Percentiles rank a stretch among this genome's conserved stretches.
Conservation (phyloP, 2,797 vertebrate species). For the Margarornis squamiger region DNA sequence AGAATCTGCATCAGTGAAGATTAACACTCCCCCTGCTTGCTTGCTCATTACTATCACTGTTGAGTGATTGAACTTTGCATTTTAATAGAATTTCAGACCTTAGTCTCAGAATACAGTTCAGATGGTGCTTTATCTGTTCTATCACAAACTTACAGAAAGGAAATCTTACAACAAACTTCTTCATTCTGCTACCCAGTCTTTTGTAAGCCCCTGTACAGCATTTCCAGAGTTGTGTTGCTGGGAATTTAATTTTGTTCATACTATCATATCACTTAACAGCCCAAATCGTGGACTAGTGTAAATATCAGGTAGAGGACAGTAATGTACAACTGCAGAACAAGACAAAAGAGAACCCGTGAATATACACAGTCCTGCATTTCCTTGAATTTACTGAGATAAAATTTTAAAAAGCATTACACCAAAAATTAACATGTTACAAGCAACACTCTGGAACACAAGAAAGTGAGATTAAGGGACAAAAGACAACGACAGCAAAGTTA, state of each 20-base stretch:
- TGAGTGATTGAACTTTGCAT: not conserved
- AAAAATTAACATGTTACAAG: not conserved
- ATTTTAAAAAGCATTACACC: not conserved
- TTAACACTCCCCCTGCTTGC: fast-evolving
- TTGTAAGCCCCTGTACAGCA: not conserved
- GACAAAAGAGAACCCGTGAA: not conserved
- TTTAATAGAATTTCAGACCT: not conserved
- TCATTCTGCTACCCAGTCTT: not conserved
- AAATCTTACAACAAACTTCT: not conserved
- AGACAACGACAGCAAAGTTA: not conserved
- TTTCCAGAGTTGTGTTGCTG: not conserved
- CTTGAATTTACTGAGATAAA: not conserved
- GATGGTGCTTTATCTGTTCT: not conserved
- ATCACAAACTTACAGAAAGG: not conserved
- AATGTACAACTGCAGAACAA: not conserved
- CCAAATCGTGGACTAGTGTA: not conserved
- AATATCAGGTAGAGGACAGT: not conserved
- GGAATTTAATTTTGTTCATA: not conserved
- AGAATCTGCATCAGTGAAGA: not conserved
- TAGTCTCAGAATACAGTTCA: not conserved
- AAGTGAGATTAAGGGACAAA: not conserved
- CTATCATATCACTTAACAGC: not conserved
- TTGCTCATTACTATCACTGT: not conserved
- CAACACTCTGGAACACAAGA: not conserved
- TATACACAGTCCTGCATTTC: not conserved